Evolutionary conservation across 2,113 vertebrate species (phyloP).

Genomic region (Muntiacus reevesi): DNA sequence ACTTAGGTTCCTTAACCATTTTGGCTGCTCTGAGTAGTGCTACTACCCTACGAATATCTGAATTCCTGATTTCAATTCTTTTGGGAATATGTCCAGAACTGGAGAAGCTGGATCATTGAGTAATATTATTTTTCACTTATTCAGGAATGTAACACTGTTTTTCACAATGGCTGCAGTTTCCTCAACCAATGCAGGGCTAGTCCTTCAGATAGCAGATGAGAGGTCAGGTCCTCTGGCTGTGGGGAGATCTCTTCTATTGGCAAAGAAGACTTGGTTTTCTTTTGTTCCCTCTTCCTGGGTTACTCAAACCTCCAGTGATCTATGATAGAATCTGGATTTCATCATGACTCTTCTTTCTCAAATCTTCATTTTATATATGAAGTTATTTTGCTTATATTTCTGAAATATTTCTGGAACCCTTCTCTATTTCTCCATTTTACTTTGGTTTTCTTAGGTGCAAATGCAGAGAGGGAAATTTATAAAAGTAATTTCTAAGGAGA

Average conservation of each 20-base stretch:
- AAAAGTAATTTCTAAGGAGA: not conserved
- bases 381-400: not conserved
- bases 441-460: not conserved
- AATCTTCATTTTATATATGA: not conserved
- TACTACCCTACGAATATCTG: not conserved
- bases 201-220: not conserved
- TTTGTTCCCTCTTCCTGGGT: not conserved
- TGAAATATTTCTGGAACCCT: not conserved
- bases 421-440: not conserved
- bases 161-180: not conserved
- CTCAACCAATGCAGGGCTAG: not conserved
- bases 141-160: not conserved
- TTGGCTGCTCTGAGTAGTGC: not conserved
- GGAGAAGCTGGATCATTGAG: not conserved
- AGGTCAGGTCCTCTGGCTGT: not conserved
- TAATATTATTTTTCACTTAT: not conserved
- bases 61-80: not conserved
- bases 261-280: not conserved
- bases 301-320: not conserved
- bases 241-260: not conserved
- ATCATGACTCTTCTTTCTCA: not conserved
- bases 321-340: not conserved
- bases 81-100: no score
- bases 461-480: not conserved
- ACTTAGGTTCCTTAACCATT: not conserved